Evolutionary conservation across 2,113 vertebrate species (phyloP).

Genomic region (Rhizomys pruinosus): DNA sequence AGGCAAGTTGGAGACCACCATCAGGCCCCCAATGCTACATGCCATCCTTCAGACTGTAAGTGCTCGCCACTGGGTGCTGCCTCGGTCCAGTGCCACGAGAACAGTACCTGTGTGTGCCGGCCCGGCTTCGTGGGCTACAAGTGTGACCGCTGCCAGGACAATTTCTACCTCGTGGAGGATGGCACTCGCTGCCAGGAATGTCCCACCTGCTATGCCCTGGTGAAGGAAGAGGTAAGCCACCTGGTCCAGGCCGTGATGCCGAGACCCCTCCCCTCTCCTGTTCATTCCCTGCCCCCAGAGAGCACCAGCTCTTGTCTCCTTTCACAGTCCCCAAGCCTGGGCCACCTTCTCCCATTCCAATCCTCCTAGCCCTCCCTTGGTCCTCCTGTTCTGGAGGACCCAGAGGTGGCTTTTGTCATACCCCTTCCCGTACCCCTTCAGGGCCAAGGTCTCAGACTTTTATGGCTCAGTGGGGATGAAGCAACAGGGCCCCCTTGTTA

Average conservation of each 20-base stretch:
- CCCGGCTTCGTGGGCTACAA: slow-evolving; percentile 92
- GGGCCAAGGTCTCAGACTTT: not conserved
- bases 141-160: slow-evolving; percentile 92
- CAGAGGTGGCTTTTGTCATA: not conserved
- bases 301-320: not conserved
- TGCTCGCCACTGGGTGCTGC: slow-evolving; percentile 92
- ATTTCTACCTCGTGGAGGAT: slow-evolving; percentile 88
- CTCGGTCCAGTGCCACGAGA: slow-evolving; percentile 90
- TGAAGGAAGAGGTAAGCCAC: slow-evolving; percentile 90
- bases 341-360: not conserved
- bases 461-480: not conserved
- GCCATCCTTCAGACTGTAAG: slow-evolving; percentile 51
- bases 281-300: fast-evolving
- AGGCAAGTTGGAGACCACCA: too few relatives aligned
- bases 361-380: not conserved
- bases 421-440: not conserved
- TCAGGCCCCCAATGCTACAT: not conserved
- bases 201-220: slow-evolving; percentile 92
- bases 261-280: fast-evolving
- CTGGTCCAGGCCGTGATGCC: fast-evolving
- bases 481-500: fast-evolving
- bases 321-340: fast-evolving
- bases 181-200: slow-evolving; percentile 92
- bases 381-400: too few relatives aligned
- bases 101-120: slow-evolving; percentile 92